These are phyloP conservation scores for Spicauda simplicius DNA, from an alignment of 2,888 invertebrate species.

Conservation along the genomic window DNA sequence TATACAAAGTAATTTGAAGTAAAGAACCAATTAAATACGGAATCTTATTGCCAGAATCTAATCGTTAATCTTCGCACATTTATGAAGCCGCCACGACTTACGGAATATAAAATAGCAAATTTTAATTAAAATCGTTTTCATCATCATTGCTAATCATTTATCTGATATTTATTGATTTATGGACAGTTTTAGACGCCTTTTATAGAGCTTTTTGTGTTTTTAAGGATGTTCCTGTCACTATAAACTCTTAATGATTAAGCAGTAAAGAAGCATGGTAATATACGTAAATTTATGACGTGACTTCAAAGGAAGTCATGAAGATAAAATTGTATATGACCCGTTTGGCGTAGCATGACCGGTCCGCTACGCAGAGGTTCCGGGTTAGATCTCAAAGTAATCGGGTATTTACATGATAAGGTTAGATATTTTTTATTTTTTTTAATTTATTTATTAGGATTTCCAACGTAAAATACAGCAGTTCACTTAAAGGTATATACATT, in stretches of 20 bases:
- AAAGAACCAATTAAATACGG: slow-evolving; percentile 12
- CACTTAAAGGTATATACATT: too few species aligned
- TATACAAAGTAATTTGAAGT: slow-evolving; percentile 4
- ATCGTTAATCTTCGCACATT: slow-evolving; percentile 22
- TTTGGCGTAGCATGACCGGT: too few species aligned
- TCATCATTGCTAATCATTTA: not conserved
- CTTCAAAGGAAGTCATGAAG: too few species aligned
- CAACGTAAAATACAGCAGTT: too few species aligned
- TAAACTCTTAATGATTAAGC: not conserved
- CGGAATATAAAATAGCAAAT: not conserved
- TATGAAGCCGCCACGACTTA: not conserved
- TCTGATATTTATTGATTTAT: slow-evolving; percentile 14
- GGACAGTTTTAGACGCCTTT: not conserved
- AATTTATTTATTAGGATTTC: too few species aligned
- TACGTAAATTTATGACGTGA: too few species aligned
- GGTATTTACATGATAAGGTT: too few species aligned
- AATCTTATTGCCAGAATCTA: slow-evolving; percentile 17
- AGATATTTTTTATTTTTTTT: too few species aligned
- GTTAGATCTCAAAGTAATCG: too few species aligned
- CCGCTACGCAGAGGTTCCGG: too few species aligned
- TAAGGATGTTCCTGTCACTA: not conserved
- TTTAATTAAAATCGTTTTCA: slow-evolving; percentile 13
- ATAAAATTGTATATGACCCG: too few species aligned
- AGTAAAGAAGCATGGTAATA: not conserved
- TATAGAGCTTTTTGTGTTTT: not conserved